A percentile compares a stretch with the other conserved stretches of the same genome.
Evolutionary conservation across 2,888 invertebrate genomes (phyloP).

Genomic region (Drosophila imparisetae): DNA sequence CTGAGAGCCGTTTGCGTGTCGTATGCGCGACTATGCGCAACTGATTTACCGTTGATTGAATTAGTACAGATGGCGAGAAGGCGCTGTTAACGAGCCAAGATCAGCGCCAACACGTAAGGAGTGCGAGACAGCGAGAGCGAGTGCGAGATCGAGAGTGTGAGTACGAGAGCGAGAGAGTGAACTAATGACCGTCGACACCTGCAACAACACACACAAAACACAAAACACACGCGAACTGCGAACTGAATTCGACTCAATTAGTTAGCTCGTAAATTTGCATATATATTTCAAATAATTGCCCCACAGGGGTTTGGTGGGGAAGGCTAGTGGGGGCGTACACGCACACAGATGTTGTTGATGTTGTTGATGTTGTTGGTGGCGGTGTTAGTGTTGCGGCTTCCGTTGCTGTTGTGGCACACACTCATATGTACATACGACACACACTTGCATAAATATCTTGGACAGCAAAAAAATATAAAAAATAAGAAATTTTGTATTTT

Average conservation of each 20-base stretch:
- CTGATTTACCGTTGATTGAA: conserved; percentile 70
- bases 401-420: conserved; percentile 33
- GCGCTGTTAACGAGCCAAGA: conserved; percentile 42
- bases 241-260: conserved; percentile 72
- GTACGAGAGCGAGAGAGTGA: conserved; percentile 2
- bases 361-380: conserved; percentile 27
- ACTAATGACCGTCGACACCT: conserved; percentile 57
- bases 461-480: conserved; percentile 29
- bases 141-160: conserved; percentile 12
- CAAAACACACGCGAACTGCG: conserved; percentile 26
- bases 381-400: conserved; percentile 13
- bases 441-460: conserved; percentile 48
- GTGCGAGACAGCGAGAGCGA: background rate
- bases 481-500: conserved; percentile 2
- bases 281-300: conserved; percentile 69
- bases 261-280: conserved; percentile 79
- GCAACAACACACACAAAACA: conserved; percentile 57
- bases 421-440: conserved; percentile 14
- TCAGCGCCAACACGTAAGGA: conserved; percentile 38
- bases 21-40: conserved; percentile 48
- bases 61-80: conserved; percentile 54
- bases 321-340: conserved; percentile 19
- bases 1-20: conserved; percentile 43
- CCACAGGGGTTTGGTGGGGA: conserved; percentile 22
- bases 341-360: conserved; percentile 29